phyloP scores from a whole-genome alignment of 2,113 vertebrate species.

The Galeopterus variegatus region DNA sequence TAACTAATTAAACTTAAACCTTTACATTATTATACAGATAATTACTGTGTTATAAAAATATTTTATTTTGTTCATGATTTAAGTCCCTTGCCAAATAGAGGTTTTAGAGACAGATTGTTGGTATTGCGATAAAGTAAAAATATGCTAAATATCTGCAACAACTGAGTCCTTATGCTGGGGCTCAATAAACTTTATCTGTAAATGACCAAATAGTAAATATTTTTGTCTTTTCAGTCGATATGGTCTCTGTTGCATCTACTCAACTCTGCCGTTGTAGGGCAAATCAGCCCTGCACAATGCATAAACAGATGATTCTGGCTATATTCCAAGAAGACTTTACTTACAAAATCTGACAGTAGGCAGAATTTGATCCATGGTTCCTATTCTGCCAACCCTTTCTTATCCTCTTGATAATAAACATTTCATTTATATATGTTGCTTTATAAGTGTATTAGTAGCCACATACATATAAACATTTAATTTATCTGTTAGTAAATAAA shows the following conservation, averaged over 20 bases:
- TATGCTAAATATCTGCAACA: not conserved
- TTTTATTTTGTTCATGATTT: constrained; percentile 44
- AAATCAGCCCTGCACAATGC: not conserved
- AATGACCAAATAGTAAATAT: constrained; percentile 6
- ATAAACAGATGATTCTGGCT: not conserved
- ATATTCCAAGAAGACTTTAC: not conserved
- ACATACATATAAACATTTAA: not conserved
- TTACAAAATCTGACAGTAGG: not conserved
- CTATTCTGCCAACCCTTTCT: not conserved
- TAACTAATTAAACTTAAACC: constrained; percentile 8
- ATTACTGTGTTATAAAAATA: not conserved
- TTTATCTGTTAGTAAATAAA: constrained; percentile 15
- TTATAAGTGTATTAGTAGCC: not conserved
- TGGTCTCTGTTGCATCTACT: not conserved
- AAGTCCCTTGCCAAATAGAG: constrained; percentile 33
- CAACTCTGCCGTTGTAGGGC: not conserved
- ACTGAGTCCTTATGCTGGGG: not conserved
- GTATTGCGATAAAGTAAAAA: constrained; percentile 7
- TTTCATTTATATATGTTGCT: not conserved
- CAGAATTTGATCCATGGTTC: not conserved
- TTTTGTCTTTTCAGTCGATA: not conserved
- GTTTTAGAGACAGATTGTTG: not conserved
- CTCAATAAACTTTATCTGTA: constrained; percentile 5
- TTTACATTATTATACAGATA: constrained; percentile 36
- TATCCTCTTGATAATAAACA: not conserved